Evolutionary conservation across 2,797 vertebrate genomes (phyloP).

Genomic region (Perodicticus potto): DNA sequence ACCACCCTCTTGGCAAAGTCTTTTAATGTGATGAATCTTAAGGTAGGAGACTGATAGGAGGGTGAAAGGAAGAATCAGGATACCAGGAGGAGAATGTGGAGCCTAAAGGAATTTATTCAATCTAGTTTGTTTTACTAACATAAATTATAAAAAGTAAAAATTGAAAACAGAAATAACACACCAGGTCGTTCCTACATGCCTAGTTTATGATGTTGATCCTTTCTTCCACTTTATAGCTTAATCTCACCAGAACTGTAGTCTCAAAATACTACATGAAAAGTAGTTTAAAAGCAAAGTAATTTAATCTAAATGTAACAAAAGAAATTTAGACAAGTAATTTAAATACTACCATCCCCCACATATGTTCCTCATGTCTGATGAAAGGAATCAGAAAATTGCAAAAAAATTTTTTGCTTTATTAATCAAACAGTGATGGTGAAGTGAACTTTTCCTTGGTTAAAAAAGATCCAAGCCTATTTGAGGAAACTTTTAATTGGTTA

Average conservation of each 20-base stretch:
- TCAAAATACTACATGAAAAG: neutral
- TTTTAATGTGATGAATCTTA: neutral
- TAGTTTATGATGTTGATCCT: neutral
- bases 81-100: neutral
- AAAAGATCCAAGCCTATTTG: neutral
- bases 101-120: neutral
- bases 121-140: slow-evolving; percentile 2
- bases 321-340: neutral
- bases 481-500: slow-evolving; percentile 33
- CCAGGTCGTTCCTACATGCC: neutral
- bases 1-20: neutral
- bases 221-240: neutral
- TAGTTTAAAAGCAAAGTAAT: neutral
- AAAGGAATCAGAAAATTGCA: slow-evolving; percentile 26
- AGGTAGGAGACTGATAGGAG: neutral
- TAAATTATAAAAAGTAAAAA: slow-evolving; percentile 11
- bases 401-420: neutral
- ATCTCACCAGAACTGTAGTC: neutral
- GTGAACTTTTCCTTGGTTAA: slow-evolving; percentile 20
- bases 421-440: neutral
- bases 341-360: neutral
- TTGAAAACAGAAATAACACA: neutral
- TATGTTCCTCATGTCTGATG: neutral
- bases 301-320: neutral
- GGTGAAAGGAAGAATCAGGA: neutral